Conservation (phyloP, 1,140 invertebrate genomes). For the Melitaea cinxia region DNA sequence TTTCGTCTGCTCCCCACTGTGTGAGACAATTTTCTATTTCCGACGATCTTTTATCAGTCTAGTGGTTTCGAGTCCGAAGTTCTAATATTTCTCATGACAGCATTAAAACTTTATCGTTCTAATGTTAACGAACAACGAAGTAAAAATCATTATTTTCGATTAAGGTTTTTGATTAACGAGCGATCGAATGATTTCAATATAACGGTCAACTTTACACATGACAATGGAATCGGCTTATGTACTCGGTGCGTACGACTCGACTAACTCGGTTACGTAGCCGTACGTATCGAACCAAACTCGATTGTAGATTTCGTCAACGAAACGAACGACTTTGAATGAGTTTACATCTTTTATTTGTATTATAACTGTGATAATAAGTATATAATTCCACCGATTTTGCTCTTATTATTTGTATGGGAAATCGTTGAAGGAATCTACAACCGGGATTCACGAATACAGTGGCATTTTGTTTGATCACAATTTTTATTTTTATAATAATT, state of each 20-base stretch:
- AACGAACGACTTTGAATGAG: conserved; percentile 61
- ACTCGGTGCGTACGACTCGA: background rate
- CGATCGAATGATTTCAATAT: background rate
- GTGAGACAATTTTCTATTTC: too few relatives aligned
- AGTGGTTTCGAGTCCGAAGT: background rate
- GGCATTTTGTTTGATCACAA: conserved; percentile 71
- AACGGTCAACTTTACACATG: background rate
- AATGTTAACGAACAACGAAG: background rate
- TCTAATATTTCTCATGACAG: background rate
- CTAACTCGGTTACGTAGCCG: background rate
- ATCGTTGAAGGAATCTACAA: conserved; percentile 72
- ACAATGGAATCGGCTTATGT: conserved; percentile 5
- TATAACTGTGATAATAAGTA: conserved; percentile 80
- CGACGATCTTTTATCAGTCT: background rate
- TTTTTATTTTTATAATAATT: conserved; percentile 74
- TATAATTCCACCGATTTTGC: conserved; percentile 77
- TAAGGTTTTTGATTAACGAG: background rate
- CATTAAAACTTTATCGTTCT: background rate
- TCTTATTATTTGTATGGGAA: conserved; percentile 49
- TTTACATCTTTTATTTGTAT: conserved; percentile 69
- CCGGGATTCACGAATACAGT: conserved; percentile 48
- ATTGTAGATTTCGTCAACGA: conserved; percentile 76
- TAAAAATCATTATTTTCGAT: background rate
- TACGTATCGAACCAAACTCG: conserved; percentile 40
- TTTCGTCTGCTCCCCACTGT: too few relatives aligned